Base-by-base conservation (phyloP, 2,888 invertebrate species). In the Heteropelma amictum region DNA sequence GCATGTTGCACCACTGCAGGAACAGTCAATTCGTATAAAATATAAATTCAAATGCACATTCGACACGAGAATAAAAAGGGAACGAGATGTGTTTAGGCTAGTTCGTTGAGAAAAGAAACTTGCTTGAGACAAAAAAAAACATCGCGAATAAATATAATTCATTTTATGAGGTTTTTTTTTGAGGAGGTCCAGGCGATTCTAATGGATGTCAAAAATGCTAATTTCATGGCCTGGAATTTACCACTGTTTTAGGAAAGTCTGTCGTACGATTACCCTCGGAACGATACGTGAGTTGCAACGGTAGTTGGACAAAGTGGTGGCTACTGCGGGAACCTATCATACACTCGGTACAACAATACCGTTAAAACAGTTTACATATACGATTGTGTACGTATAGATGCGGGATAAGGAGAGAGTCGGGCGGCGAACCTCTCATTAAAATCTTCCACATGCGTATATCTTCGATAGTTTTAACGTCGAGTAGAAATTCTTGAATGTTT, bases 331-430 rank as follows among this genome's bases (percentile, higher is more conserved):
- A 58, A 42, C 28, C 28, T 42, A 42, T 58, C 58, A 42, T 58
- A 30, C 58, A n/a, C n/a, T n/a, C n/a, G n/a, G 28, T 30, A 28
- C 17, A 58, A 42, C 7, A 40, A n/a, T 19, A 17, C 42, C 10
- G 58, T 58, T 58, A 30, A 23, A 58, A 58, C 28, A 42, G 54
- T 56, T 56, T 6, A 30, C 42, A 38, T 38, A 38, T 23, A 7
- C 14, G 8, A 4, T 19, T 53, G 12, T n/a, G 21, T 21, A 6
- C 5, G 7, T 33, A n/a, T n/a, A n/a, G n/a, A n/a, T n/a, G n/a
- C n/a, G n/a, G n/a, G n/a, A n/a, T n/a, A n/a, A n/a, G n/a, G n/a
- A n/a, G n/a, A n/a, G n/a, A n/a, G n/a, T n/a, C n/a, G n/a, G n/a
- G n/a, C n/a, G n/a, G n/a, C n/a, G n/a, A n/a, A n/a, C n/a, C n/a